Conservation (phyloP, 2,113 vertebrate genomes). For the Corythoichthys intestinalis region DNA sequence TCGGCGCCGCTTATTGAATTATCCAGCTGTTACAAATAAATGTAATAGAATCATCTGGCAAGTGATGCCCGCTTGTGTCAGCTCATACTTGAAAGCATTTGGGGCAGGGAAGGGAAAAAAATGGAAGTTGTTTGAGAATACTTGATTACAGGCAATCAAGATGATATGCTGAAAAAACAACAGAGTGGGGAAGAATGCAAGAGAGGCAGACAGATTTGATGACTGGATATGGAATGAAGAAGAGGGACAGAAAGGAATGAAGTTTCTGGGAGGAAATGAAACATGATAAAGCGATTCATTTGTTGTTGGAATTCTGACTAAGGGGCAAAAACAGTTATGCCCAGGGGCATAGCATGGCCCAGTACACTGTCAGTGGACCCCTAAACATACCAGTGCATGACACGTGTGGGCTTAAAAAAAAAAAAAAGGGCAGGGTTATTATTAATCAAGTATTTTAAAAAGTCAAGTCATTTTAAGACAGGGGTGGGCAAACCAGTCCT, state of each 20-base stretch:
- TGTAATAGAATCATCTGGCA: constrained; percentile 60
- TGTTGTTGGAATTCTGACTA: neutral
- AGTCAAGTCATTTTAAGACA: no score
- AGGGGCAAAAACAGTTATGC: neutral
- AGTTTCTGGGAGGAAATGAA: constrained; percentile 11
- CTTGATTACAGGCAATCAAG: constrained; percentile 12
- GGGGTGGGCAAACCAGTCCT: no score
- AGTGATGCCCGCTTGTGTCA: constrained; percentile 32
- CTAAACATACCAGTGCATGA: no score
- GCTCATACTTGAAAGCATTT: constrained; percentile 20
- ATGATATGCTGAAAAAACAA: constrained; percentile 20
- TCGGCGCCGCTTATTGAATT: constrained; percentile 59
- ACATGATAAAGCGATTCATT: neutral
- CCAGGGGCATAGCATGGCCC: no score
- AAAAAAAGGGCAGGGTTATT: no score
- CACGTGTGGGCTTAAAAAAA: no score
- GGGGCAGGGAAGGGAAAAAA: neutral
- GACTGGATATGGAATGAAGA: constrained; percentile 17
- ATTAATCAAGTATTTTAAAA: no score
- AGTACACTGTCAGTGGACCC: no score
- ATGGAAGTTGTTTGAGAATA: constrained; percentile 1
- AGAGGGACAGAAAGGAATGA: neutral
- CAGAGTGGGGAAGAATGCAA: constrained; percentile 7
- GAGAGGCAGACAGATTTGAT: constrained; percentile 14
- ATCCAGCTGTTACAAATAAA: constrained; percentile 50